phyloP scores from a whole-genome alignment of 2,797 vertebrate genomes.

The Chelmon rostratus region DNA sequence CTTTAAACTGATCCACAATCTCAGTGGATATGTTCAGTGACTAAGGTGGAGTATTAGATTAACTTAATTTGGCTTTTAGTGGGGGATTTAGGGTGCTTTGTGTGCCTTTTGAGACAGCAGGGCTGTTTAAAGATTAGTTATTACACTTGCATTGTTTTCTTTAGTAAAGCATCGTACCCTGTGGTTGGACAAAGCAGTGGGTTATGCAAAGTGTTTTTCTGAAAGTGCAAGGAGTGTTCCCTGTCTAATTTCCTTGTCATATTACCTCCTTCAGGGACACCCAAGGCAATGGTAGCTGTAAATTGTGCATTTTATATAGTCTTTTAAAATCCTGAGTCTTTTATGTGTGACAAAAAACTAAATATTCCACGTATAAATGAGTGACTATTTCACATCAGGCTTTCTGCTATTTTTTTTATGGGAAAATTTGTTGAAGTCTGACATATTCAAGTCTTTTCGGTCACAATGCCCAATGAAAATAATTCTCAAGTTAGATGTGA shows the following conservation, averaged over 20 bases:
- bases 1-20: conserved; percentile 43
- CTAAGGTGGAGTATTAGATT: conserved; percentile 37
- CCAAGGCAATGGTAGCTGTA: conserved; percentile 32
- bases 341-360: conserved; percentile 26
- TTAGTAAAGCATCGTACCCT: conserved; percentile 45
- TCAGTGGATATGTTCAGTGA: conserved; percentile 16
- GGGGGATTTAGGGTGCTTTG: conserved; percentile 37
- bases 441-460: no score
- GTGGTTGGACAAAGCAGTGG: conserved; percentile 45
- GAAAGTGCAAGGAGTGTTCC: conserved; percentile 46
- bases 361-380: conserved; percentile 5
- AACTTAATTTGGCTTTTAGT: conserved; percentile 47
- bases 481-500: no score
- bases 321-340: conserved; percentile 13
- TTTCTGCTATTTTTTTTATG: no score
- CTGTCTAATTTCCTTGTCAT: conserved; percentile 59
- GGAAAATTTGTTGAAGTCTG: no score
- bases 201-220: conserved; percentile 47
- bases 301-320: conserved; percentile 44
- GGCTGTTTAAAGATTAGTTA: conserved; percentile 42
- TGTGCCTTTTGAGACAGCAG: conserved; percentile 46
- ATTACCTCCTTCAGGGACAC: conserved; percentile 47
- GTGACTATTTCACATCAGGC: neutral
- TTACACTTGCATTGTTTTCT: conserved; percentile 48
- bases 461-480: no score